A percentile compares a stretch with the other conserved stretches of the same genome.
Evolutionary conservation across 2,888 invertebrate genomes (phyloP).

Genomic region (Lepeophtheirus nordmannii): DNA sequence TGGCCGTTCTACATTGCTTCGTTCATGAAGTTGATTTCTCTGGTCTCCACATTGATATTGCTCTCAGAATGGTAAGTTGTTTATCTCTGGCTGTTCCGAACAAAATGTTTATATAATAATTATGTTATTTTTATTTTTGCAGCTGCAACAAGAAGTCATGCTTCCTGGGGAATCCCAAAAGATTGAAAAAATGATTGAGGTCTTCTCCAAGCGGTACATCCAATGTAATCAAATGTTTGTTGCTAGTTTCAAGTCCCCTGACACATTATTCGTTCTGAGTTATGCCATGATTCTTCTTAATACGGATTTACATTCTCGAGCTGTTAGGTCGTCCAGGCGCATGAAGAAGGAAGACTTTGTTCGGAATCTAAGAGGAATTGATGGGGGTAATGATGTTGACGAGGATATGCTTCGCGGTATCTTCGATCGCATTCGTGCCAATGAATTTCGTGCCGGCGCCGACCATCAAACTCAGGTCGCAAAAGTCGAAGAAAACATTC

Average conservation of each 20-base stretch:
- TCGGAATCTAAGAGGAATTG: constrained; percentile 82
- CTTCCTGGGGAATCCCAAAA: constrained; percentile 98
- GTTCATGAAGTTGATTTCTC: constrained; percentile 82
- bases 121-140: constrained; percentile 40
- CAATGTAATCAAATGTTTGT: constrained; percentile 84
- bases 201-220: constrained; percentile 84
- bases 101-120: no score
- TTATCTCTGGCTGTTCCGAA: no score
- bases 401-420: constrained; percentile 80
- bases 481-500: constrained; percentile 83
- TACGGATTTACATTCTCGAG: constrained; percentile 92
- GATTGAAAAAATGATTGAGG: constrained; percentile 84
- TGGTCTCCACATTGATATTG: constrained; percentile 91
- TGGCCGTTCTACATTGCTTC: constrained; percentile 65
- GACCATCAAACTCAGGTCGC: constrained; percentile 79
- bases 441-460: constrained; percentile 88
- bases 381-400: constrained; percentile 87
- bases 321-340: constrained; percentile 57
- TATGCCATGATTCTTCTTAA: constrained; percentile 95
- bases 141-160: constrained; percentile 89
- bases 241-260: constrained; percentile 55
- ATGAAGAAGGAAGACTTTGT: constrained; percentile 95
- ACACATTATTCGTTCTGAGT: constrained; percentile 36
- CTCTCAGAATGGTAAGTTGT: constrained; percentile 39
- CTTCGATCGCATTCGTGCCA: constrained; percentile 83